Evolutionary conservation across 64 coral and sea anemone species (phyloP).

Genomic region (Stylophora pistillata): DNA sequence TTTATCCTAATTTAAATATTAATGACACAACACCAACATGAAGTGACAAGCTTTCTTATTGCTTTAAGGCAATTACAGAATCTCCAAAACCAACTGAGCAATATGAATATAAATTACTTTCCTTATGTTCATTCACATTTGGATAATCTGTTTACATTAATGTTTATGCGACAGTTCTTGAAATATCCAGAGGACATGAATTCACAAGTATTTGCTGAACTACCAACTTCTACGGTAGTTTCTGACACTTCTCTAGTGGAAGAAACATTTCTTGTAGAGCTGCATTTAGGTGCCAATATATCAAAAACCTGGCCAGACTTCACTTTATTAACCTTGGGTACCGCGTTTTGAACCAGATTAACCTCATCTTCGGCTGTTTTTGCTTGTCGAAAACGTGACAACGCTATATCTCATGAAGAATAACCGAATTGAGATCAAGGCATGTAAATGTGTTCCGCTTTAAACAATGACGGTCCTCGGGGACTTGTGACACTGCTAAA

Average conservation of each 20-base stretch:
- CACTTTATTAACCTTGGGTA: not conserved
- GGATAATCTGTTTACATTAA: not conserved
- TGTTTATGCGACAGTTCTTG: not conserved
- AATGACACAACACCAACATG: too few species aligned
- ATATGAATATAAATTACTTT: not conserved
- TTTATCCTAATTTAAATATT: too few species aligned
- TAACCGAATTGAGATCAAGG: too few species aligned
- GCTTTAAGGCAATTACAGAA: not conserved
- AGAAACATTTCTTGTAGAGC: not conserved
- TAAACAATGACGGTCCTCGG: too few species aligned
- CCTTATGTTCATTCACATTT: not conserved
- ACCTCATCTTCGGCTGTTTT: too few species aligned
- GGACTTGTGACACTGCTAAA: too few species aligned
- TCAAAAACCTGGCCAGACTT: not conserved
- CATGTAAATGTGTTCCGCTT: too few species aligned
- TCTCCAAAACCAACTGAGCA: too few species aligned
- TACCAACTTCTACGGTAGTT: not conserved
- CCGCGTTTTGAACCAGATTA: too few species aligned
- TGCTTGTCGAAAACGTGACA: too few species aligned
- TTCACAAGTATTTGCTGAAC: constrained; percentile 10
- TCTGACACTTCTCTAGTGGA: not conserved
- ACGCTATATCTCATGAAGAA: too few species aligned
- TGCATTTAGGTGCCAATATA: not conserved
- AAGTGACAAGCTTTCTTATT: not conserved
- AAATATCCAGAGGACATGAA: not conserved